These are phyloP conservation scores for Nibea albiflora DNA, from an alignment of 2,113 vertebrate genomes.

Conservation along the genomic window DNA sequence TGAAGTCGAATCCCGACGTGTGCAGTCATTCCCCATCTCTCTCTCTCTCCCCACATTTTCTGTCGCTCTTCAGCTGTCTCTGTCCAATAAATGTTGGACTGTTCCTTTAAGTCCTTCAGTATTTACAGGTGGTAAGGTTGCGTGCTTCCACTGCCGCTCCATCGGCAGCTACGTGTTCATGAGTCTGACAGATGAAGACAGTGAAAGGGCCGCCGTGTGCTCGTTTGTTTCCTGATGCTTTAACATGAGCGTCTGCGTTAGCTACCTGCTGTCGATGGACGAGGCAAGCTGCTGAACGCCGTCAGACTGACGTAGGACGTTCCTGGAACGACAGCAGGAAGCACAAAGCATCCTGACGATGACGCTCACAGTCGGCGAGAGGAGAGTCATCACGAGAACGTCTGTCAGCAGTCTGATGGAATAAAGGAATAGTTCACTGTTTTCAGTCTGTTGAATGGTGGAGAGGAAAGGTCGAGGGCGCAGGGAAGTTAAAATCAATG, in stretches of 20 bases:
- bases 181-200: neutral
- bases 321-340: slow-evolving; percentile 20
- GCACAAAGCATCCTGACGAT: slow-evolving; percentile 6
- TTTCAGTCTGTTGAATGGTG: neutral
- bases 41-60: no score
- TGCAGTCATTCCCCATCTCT: no score
- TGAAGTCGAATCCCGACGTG: no score
- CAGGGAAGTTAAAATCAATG: neutral
- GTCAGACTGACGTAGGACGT: neutral
- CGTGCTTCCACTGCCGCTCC: neutral
- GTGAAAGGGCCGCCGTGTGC: neutral
- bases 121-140: neutral
- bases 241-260: neutral
- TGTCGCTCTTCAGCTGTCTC: no score
- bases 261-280: no score
- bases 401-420: neutral
- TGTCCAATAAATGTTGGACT: neutral
- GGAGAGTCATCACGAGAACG: neutral
- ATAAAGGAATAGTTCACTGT: slow-evolving; percentile 36
- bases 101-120: neutral
- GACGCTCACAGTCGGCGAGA: neutral
- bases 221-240: slow-evolving; percentile 15
- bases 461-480: no score
- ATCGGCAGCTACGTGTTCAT: neutral
- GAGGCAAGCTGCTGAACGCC: neutral